Base-by-base conservation (phyloP, 1,140 invertebrate species). In the Triops longicaudatus region DNA sequence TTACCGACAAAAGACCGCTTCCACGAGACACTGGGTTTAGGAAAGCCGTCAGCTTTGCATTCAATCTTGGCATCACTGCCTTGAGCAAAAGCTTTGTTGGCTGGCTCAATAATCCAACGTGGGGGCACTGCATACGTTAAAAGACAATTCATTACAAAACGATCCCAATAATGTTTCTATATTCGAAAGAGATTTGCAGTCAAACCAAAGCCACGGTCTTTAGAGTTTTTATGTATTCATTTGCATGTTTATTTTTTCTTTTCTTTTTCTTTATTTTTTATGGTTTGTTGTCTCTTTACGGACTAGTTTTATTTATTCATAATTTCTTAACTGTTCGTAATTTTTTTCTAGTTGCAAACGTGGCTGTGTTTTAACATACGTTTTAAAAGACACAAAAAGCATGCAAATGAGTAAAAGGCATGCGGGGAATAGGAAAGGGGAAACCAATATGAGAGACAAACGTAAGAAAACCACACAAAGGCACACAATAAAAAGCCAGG, bases 41-140 rank as follows among this genome's bases (percentile, higher is more conserved):
- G 96, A 85, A 96, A 97, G 79, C 96, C 96, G 86, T 96, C 93
- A 82, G 95, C 94, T 88, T 95, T 95, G 85, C 96, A 98, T 88
- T 97, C 94, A 80, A 97, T 90, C 83, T 93, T 91, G 77, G 95
- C 94, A 85, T 94, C 92, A 80, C 93, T 93, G 75, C 93, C 93
- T 85, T 97, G 92, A 80, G 95, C 94, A 86, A 97, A 97, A 83
- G 93, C 94, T 86, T 96, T 95, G 83, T 98, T 94, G 81, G 93
- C 93, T 26, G 96, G 96, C 85, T 97, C 95, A 81, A 96, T 88
- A 83, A 97, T 96, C 95, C 96, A 98, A 84, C 94, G 91, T 78
- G 96, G 96, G 80, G 96, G 95, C 81, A 98, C 96, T 98, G 74
- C 74, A 75, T 42, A 44, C 74, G 26, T 42, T 28, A 5, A 74